These are phyloP conservation scores for Pipistrellus nathusii DNA, from an alignment of 2,797 vertebrate genomes.

Conservation along the genomic window DNA sequence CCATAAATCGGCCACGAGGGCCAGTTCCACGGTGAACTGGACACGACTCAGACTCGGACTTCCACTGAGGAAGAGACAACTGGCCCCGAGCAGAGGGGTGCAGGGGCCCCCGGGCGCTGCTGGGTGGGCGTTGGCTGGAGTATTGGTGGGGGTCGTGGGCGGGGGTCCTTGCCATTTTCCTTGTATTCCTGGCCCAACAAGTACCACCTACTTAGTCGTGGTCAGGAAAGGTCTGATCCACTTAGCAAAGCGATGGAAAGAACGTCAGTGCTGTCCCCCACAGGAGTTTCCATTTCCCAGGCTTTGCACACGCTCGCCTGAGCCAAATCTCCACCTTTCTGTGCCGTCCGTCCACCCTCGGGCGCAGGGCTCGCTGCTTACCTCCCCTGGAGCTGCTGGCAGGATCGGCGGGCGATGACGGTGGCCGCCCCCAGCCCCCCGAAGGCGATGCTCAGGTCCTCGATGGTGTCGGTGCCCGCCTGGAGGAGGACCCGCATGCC, in stretches of 20 bases:
- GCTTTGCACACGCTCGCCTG: neutral
- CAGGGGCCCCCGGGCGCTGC: accelerated
- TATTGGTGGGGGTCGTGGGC: neutral
- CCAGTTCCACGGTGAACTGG: neutral
- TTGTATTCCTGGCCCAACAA: neutral
- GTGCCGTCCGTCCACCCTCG: accelerated
- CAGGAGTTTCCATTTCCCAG: neutral
- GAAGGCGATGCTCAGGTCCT: constrained; percentile 91
- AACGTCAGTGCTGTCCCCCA: neutral
- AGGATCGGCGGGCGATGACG: constrained; percentile 86
- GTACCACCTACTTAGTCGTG: neutral
- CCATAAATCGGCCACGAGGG: neutral
- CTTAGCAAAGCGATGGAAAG: neutral
- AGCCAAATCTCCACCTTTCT: neutral
- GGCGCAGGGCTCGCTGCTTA: constrained; percentile 64
- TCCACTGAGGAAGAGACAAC: neutral
- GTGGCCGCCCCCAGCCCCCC: constrained; percentile 90
- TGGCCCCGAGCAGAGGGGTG: accelerated
- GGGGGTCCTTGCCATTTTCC: neutral
- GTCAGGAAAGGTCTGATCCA: neutral
- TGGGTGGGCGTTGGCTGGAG: neutral
- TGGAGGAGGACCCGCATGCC: constrained; percentile 93
- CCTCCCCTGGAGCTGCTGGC: constrained; percentile 88
- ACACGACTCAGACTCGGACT: too few relatives aligned
- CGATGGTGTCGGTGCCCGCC: constrained; percentile 87